Base-by-base conservation (phyloP, 1,140 invertebrate genomes). In the Saccostrea cuccullata region DNA sequence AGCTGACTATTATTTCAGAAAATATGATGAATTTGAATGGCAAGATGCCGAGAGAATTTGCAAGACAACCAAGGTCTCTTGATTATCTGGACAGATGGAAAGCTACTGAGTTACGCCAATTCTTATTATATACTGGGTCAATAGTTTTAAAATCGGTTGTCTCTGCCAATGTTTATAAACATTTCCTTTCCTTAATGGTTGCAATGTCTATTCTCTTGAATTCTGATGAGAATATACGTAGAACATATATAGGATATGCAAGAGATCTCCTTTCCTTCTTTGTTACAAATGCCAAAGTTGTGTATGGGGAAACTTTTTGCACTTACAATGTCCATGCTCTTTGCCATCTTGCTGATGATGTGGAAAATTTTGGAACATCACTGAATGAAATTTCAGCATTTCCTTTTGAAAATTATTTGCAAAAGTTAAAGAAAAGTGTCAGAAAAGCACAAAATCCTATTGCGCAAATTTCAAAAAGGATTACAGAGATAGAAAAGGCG, bases 341-440 rank as follows among this genome's bases (percentile, higher is more conserved):
- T 17, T 85, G 90, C 70, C 95, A 96, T 93, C 82, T 96, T 40
- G 84, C 91, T 85, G 91, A 94, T 90, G 95, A 96, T 92, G 94
- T 93, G 36, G 86, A 88, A 91, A 87, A 90, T 9, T 94, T 94
- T 93, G 94, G 94, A 8, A 40, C 84, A 85, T 90, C 90, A 67
- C 89, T 95, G 70, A 94, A 96, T 89, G 91, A 91, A 55, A 93
- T 93, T 56, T 94, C 92, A 84, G 92, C 94, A 26, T 96, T 96
- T 91, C 88, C 90, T 40, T 96, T 95, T 94, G 95, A 96, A 93
- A 95, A 94, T 89, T 93, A 93, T 89, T 89, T 96, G 84, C 88
- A 92, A 85, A 86, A 91, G 82, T 90, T 95, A 40, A 95, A 95
- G 92, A 92, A 90, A 77, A 58, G 89, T 6, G 82, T 94, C 13